Evolutionary conservation across 1,140 invertebrate species (phyloP).

Genomic region (Ditylenchus dipsaci): DNA sequence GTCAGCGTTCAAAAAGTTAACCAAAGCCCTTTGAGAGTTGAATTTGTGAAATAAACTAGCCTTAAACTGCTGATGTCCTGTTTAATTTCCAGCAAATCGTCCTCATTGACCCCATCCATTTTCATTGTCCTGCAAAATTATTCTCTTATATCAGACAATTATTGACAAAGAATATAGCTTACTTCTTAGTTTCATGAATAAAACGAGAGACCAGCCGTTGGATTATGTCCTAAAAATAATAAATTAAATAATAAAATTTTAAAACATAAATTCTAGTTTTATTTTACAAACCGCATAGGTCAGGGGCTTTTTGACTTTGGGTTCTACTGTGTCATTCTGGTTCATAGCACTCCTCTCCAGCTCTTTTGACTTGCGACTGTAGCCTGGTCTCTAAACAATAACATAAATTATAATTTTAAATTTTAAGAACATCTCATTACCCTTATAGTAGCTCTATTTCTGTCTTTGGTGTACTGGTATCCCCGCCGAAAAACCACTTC

Average conservation of each 20-base stretch:
- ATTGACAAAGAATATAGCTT: not conserved
- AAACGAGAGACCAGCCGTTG: conserved; percentile 61
- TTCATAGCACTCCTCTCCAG: conserved; percentile 25
- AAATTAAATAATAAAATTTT: too few relatives aligned
- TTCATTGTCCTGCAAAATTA: conserved; percentile 56
- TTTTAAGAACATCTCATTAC: conserved; percentile 21
- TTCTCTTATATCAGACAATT: not conserved
- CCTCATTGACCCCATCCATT: conserved; percentile 65
- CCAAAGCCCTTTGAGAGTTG: too few relatives aligned
- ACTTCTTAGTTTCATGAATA: conserved; percentile 37
- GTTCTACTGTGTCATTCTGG: conserved; percentile 20
- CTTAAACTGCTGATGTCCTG: conserved; percentile 66
- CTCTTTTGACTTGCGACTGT: conserved; percentile 50
- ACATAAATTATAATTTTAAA: not conserved
- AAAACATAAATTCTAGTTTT: too few relatives aligned
- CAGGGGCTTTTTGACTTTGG: conserved; percentile 36
- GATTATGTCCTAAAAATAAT: too few relatives aligned
- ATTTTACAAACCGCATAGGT: too few relatives aligned
- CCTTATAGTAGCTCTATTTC: conserved; percentile 50
- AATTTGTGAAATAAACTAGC: not conserved
- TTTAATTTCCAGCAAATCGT: conserved; percentile 66
- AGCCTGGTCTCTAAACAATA: conserved; percentile 49
- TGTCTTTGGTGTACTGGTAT: conserved; percentile 28
- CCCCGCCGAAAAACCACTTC: conserved; percentile 44
- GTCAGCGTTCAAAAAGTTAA: too few relatives aligned